Base-by-base conservation (phyloP, 2,888 invertebrate species). In the Heteromyza rotundicornis region DNA sequence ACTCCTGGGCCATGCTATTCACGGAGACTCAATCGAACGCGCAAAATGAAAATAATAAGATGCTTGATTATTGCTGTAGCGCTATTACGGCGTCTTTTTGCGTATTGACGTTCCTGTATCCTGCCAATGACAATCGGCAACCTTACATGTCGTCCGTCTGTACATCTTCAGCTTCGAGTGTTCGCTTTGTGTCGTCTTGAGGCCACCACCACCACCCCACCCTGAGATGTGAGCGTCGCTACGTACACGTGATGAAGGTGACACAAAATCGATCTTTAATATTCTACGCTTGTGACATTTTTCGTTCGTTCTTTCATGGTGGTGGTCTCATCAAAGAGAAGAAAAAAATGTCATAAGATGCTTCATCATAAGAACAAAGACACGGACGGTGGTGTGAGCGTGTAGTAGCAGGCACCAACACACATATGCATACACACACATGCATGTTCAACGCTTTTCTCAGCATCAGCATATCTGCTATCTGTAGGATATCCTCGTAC, bases 11-110 rank as follows among this genome's bases (percentile, higher is more conserved):
- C 5, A 27, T 27, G 27, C 27, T 10, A 27, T 27, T 27, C 27
- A 40, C 40, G n/a, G n/a, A 40, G 3, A 14, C n/a, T 8, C 14
- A 12, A 3, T n/a, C 14, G 5, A n/a, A 3, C 40, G 40, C 10
- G n/a, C 40, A 66, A 58, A 64, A 62, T 63, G 62, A 67, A 57
- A 67, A 64, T 47, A 47, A 47, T 47, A 64, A 59, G 52, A 14
- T 54, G 19, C 53, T 55, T 72, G 66, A 67, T 67, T 68, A 67
- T 64, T 61, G 64, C 62, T 63, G 64, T 62, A 72, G 63, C 59
- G 63, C 62, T 64, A 59, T 60, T 64, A 57, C 16, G 14, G 40
- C 14, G 14, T 40, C 14, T n/a, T 40, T 40, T 40, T n/a, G 10
- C 14, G 40, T 40, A 40, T 40, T 40, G 8, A 3, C n/a, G 16